phyloP scores from a whole-genome alignment of 1,140 invertebrate genomes.

The Mya arenaria region DNA sequence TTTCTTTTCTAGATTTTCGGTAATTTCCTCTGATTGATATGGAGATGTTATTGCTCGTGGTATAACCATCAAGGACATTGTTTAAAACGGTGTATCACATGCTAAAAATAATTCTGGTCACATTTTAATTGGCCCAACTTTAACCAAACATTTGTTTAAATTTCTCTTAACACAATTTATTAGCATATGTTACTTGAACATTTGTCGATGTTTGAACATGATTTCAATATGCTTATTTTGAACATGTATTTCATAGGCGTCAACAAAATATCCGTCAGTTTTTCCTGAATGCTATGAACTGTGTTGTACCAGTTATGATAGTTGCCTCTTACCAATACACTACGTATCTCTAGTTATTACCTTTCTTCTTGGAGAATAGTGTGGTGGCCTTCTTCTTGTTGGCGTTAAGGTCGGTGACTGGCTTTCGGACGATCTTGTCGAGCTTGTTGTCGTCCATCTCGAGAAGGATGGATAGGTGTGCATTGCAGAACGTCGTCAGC shows the following conservation, averaged over 20 bases:
- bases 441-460: constrained; percentile 84
- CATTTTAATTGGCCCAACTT: background rate
- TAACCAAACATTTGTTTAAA: background rate
- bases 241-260: too few species aligned
- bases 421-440: constrained; percentile 66
- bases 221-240: too few species aligned
- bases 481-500: constrained; percentile 92
- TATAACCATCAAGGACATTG: too few species aligned
- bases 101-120: background rate
- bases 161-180: background rate
- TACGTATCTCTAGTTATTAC: constrained; percentile 57
- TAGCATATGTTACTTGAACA: too few species aligned
- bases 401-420: constrained; percentile 3
- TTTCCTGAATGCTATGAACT: too few species aligned
- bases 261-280: too few species aligned
- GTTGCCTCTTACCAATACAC: too few species aligned
- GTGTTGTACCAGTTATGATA: too few species aligned
- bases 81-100: background rate
- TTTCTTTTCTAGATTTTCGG: too few species aligned
- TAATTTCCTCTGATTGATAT: too few species aligned
- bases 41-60: too few species aligned
- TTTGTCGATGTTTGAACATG: too few species aligned
- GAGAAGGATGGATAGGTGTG: constrained; percentile 94
- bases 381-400: constrained; percentile 63
- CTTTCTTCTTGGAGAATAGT: constrained; percentile 72